These are phyloP conservation scores for Dioctria linearis DNA, from an alignment of 2,888 invertebrate species.

Conservation along the genomic window DNA sequence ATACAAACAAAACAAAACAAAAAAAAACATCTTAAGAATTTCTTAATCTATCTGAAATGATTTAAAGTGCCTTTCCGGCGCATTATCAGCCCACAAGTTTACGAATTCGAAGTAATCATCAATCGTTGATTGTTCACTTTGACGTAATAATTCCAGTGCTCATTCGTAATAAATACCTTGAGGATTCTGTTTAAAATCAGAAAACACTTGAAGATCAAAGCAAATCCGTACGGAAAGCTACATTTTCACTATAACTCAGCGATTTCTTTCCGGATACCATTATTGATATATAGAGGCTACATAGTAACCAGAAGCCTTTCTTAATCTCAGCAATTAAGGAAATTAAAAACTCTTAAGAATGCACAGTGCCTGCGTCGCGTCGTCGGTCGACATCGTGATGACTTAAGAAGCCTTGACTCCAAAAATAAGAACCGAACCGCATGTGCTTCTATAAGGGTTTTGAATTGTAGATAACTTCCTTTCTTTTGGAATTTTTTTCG, in stretches of 20 bases:
- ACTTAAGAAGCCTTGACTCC: background rate
- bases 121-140: constrained; percentile 37
- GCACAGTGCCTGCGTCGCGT: too few relatives aligned
- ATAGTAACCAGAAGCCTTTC: constrained; percentile 28
- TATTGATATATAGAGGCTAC: background rate
- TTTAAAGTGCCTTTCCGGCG: constrained; percentile 10
- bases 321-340: constrained; percentile 27
- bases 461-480: background rate
- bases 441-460: background rate
- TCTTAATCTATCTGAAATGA: constrained; percentile 10
- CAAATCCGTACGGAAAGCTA: background rate
- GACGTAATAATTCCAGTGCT: constrained; percentile 15
- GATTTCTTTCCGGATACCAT: constrained; percentile 6
- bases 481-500: background rate
- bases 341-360: constrained; percentile 4
- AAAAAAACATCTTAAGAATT: constrained; percentile 6
- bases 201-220: constrained; percentile 47
- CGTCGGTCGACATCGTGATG: background rate
- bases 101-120: constrained; percentile 8
- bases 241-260: constrained; percentile 38
- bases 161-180: constrained; percentile 13
- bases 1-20: background rate
- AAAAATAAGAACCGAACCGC: constrained; percentile 26
- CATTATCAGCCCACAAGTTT: constrained; percentile 23
- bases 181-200: constrained; percentile 42